Conservation (phyloP, 1,140 invertebrate species). For the Leptoteleia sp. region DNA sequence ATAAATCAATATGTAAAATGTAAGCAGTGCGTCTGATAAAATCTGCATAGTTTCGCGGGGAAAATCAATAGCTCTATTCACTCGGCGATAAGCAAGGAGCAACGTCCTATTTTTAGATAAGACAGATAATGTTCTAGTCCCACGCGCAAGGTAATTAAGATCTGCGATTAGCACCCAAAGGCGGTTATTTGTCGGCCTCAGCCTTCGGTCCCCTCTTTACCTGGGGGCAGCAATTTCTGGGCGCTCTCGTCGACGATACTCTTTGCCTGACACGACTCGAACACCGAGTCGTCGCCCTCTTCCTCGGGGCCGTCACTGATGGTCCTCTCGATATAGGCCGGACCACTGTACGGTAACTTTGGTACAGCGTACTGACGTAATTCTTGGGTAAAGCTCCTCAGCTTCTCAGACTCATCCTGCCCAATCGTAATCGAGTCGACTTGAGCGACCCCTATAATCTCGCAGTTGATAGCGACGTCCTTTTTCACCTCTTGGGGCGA, state of each 20-base stretch:
- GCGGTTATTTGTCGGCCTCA: not conserved
- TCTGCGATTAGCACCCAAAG: not conserved
- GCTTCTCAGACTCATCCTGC: conserved; percentile 14
- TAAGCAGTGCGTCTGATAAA: no score
- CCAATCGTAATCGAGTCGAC: not conserved
- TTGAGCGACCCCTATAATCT: conserved; percentile 20
- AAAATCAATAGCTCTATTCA: no score
- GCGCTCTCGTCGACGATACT: conserved; percentile 43
- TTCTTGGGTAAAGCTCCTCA: conserved; percentile 43
- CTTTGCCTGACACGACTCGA: conserved; percentile 69
- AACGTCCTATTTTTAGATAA: no score
- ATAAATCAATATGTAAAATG: no score
- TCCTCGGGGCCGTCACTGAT: conserved; percentile 74
- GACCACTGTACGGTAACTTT: conserved; percentile 63
- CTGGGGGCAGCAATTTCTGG: conserved; percentile 38
- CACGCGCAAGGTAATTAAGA: not conserved
- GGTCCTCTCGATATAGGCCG: conserved; percentile 73
- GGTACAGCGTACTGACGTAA: conserved; percentile 17
- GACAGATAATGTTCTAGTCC: no score
- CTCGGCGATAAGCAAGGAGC: no score
- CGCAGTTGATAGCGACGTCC: conserved; percentile 28
- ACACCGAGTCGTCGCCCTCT: conserved; percentile 78
- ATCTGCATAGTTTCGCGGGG: no score
- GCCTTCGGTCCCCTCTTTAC: conserved; percentile 33
- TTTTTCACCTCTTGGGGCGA: conserved; percentile 52